Percentiles rank a stretch among this genome's conserved stretches.
These are phyloP conservation scores for Quadroppia sp. DNA, from an alignment of 2,888 invertebrate species.

Conservation along the genomic window DNA sequence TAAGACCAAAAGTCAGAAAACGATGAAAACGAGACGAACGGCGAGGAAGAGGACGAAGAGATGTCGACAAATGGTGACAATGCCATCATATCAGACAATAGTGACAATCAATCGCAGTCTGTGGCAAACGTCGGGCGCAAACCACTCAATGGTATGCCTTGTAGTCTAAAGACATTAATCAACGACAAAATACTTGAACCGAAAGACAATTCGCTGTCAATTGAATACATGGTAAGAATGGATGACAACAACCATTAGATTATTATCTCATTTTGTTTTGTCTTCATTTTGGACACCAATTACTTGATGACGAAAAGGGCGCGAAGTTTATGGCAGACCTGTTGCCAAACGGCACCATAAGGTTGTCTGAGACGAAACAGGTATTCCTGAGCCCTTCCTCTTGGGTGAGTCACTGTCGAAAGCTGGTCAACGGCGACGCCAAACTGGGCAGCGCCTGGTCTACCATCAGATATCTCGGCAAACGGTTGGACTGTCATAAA, in stretches of 20 bases:
- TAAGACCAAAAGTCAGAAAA: slow-evolving; percentile 7
- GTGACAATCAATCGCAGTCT: neutral
- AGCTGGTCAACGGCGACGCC: slow-evolving; percentile 77
- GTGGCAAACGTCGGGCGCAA: slow-evolving; percentile 43
- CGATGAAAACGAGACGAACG: slow-evolving; percentile 24
- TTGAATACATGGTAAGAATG: slow-evolving; percentile 72
- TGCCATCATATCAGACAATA: neutral
- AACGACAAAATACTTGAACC: slow-evolving; percentile 77
- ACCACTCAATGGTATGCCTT: slow-evolving; percentile 43
- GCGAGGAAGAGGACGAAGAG: slow-evolving; percentile 24
- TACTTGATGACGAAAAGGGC: slow-evolving; percentile 60
- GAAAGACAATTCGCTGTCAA: slow-evolving; percentile 76
- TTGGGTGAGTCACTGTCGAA: slow-evolving; percentile 87
- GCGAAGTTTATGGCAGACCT: slow-evolving; percentile 84
- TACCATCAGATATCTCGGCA: slow-evolving; percentile 69
- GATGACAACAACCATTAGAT: neutral
- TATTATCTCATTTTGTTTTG: no score
- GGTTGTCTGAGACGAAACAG: slow-evolving; percentile 76
- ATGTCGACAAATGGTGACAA: slow-evolving; percentile 3
- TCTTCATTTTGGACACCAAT: neutral
- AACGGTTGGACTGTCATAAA: slow-evolving; percentile 81
- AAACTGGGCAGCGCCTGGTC: slow-evolving; percentile 86
- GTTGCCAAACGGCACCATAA: slow-evolving; percentile 77
- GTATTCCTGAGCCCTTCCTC: slow-evolving; percentile 84
- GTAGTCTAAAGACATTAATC: slow-evolving; percentile 69